Percentiles rank a stretch among this genome's conserved stretches.
phyloP scores from a whole-genome alignment of 2,113 vertebrate species.

The Xiphophorus hellerii region DNA sequence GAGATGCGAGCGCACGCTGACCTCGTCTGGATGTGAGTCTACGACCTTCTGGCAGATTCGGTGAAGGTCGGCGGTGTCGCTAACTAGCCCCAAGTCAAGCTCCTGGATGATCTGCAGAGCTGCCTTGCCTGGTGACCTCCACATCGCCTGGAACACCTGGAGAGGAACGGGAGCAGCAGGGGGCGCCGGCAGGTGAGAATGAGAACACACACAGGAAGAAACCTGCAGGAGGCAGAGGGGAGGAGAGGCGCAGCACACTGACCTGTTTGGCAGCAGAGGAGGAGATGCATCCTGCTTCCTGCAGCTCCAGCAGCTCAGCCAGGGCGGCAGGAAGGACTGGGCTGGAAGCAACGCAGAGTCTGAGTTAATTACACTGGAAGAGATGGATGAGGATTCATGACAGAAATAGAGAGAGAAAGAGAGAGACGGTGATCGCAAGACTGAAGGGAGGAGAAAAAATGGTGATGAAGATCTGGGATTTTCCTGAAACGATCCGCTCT shows the following conservation, averaged over 20 bases:
- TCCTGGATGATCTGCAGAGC: conserved; percentile 86
- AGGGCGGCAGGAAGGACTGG: conserved; percentile 82
- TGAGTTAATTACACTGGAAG: conserved; percentile 39
- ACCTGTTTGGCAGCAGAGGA: conserved; percentile 89
- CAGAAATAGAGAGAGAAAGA: conserved; percentile 20
- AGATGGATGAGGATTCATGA: conserved; percentile 26
- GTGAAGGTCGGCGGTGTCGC: conserved; percentile 81
- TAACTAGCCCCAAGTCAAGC: conserved; percentile 85
- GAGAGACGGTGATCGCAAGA: conserved; percentile 15
- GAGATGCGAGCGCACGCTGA: conserved; percentile 52
- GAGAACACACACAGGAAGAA: conserved; percentile 15
- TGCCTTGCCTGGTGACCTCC: conserved; percentile 82
- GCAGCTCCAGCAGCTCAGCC: conserved; percentile 88
- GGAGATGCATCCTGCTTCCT: conserved; percentile 86
- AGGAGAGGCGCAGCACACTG: conserved; percentile 51
- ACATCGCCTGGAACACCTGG: conserved; percentile 85
- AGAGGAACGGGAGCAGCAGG: neutral
- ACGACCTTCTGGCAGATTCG: conserved; percentile 86
- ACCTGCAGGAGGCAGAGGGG: neutral
- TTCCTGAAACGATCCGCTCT: no score
- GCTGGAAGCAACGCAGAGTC: conserved; percentile 71
- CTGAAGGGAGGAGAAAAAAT: conserved; percentile 17
- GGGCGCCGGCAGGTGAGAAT: conserved; percentile 6
- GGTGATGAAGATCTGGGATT: neutral
- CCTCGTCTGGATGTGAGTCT: conserved; percentile 85